These are phyloP conservation scores for Grantiella picta DNA, from an alignment of 2,113 vertebrate genomes.

Conservation along the genomic window DNA sequence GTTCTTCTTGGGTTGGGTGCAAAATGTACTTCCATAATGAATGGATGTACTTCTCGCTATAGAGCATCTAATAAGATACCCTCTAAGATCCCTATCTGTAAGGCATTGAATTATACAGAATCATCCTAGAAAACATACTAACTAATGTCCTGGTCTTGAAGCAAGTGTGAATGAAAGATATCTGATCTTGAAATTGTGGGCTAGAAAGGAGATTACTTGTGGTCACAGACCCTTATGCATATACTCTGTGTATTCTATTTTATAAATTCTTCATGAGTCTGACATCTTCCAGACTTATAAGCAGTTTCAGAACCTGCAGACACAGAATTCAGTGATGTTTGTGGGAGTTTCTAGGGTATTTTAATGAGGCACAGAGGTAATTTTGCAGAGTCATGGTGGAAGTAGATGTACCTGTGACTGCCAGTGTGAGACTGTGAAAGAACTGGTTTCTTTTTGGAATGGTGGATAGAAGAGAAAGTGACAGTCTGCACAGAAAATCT, in stretches of 20 bases:
- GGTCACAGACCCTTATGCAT: neutral
- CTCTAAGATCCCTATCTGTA: neutral
- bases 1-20: neutral
- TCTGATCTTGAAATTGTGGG: neutral
- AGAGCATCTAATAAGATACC: neutral
- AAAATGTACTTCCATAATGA: neutral
- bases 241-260: neutral
- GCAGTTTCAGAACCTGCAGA: neutral
- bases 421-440: neutral
- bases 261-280: neutral
- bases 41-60: neutral
- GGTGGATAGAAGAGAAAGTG: neutral
- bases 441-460: neutral
- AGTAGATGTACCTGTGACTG: neutral
- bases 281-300: neutral
- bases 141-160: neutral
- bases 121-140: neutral
- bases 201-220: neutral
- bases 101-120: neutral
- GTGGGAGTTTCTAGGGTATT: neutral
- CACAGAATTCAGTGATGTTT: rapidly evolving
- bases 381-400: constrained; percentile 25
- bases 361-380: neutral
- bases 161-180: neutral
- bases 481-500: neutral